These are phyloP conservation scores for Apistogramma diplotaenia DNA, from an alignment of 2,113 vertebrate species.

Conservation along the genomic window DNA sequence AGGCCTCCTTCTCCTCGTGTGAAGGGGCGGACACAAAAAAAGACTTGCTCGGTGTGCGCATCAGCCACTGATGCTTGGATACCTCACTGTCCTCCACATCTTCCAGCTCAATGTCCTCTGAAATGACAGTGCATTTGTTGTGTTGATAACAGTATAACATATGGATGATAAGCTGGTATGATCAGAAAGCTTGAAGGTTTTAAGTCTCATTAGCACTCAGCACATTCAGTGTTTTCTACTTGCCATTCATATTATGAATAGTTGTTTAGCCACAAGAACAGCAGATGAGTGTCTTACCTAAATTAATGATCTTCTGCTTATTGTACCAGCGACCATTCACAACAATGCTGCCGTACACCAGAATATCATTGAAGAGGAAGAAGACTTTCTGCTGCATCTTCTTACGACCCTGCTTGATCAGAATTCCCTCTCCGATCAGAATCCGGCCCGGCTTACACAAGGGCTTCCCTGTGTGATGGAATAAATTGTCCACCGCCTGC, in stretches of 20 bases:
- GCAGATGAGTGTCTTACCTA: constrained; percentile 54
- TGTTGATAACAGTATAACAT: background rate
- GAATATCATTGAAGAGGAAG: constrained; percentile 90
- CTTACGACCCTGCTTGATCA: constrained; percentile 86
- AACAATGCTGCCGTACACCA: constrained; percentile 87
- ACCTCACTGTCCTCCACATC: constrained; percentile 76
- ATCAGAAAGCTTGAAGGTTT: background rate
- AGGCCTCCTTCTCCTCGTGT: constrained; percentile 81
- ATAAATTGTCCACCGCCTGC: constrained; percentile 79
- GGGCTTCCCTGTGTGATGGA: constrained; percentile 75
- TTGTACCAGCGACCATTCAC: constrained; percentile 82
- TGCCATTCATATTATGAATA: background rate
- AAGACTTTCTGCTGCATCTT: constrained; percentile 84
- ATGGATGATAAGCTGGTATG: background rate
- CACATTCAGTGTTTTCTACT: background rate
- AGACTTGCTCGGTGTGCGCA: constrained; percentile 88
- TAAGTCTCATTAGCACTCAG: background rate
- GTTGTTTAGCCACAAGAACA: background rate
- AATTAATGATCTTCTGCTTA: constrained; percentile 82
- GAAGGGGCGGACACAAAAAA: constrained; percentile 85
- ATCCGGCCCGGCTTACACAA: constrained; percentile 78
- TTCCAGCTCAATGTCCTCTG: constrained; percentile 83
- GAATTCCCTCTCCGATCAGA: constrained; percentile 86
- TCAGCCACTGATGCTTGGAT: constrained; percentile 88
- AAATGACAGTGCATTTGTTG: background rate